Conservation (phyloP, 2,113 vertebrate species). For the Myiagra hebetior region DNA sequence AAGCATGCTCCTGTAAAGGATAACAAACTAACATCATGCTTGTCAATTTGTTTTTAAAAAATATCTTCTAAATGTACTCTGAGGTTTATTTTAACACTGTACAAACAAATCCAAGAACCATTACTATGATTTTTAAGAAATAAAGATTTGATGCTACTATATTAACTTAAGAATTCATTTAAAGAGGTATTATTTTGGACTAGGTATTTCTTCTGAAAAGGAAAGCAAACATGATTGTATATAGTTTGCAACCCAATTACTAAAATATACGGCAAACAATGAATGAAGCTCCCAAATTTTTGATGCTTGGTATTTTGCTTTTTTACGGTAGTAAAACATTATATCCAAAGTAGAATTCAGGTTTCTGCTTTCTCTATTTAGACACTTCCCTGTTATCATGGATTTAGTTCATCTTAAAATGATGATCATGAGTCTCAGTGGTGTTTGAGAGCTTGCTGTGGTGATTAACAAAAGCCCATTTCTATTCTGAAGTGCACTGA, state of each 20-base stretch:
- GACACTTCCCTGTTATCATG: background rate
- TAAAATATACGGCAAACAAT: background rate
- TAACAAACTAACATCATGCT: background rate
- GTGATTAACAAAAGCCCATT: conserved; percentile 52
- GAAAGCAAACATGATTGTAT: background rate
- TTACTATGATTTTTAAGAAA: background rate
- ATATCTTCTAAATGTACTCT: background rate
- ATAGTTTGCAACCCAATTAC: background rate
- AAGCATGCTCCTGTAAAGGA: background rate
- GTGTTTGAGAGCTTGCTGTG: conserved; percentile 29
- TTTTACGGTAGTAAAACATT: background rate
- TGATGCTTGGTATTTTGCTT: background rate
- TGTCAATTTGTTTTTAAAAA: background rate
- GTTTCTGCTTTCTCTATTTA: background rate
- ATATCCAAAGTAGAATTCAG: background rate
- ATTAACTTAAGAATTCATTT: background rate
- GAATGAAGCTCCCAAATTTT: background rate
- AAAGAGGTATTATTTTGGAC: background rate
- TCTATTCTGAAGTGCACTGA: conserved; percentile 61
- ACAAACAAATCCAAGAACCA: background rate
- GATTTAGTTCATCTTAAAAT: conserved; percentile 43
- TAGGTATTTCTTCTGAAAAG: background rate
- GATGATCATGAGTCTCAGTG: conserved; percentile 38
- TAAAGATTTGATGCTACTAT: background rate
- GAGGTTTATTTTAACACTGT: background rate